A percentile compares a stretch with the other conserved stretches of the same genome.
These are phyloP conservation scores for Propithecus coquereli DNA, from an alignment of 2,113 vertebrate genomes.

Conservation along the genomic window DNA sequence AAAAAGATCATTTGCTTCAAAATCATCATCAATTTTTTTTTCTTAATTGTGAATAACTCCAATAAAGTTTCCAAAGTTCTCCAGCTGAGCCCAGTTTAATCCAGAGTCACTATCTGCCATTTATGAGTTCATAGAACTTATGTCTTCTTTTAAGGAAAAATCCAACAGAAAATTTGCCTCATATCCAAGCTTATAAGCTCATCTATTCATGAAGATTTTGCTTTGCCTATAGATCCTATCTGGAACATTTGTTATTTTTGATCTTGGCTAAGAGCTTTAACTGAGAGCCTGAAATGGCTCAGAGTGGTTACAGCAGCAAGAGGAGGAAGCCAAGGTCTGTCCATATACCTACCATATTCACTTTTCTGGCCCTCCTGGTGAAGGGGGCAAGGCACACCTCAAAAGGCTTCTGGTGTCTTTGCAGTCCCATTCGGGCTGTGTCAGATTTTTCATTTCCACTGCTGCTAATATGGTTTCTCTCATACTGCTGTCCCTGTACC, in stretches of 20 bases:
- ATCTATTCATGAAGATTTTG: slow-evolving; percentile 90
- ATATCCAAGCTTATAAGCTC: slow-evolving; percentile 87
- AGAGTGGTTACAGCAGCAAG: background rate
- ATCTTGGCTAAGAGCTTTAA: background rate
- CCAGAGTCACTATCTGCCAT: slow-evolving; percentile 84
- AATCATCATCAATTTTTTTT: slow-evolving; percentile 91
- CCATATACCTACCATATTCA: background rate
- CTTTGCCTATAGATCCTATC: slow-evolving; percentile 88
- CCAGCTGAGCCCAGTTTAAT: slow-evolving; percentile 84
- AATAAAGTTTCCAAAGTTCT: slow-evolving; percentile 87
- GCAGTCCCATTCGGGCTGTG: background rate
- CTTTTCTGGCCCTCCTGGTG: background rate
- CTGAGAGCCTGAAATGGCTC: background rate
- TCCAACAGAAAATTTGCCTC: slow-evolving; percentile 88
- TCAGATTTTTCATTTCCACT: background rate
- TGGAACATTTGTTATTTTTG: slow-evolving; percentile 82
- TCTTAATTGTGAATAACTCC: slow-evolving; percentile 86
- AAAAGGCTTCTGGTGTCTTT: background rate
- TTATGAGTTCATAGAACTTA: slow-evolving; percentile 91
- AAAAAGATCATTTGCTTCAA: slow-evolving; percentile 93
- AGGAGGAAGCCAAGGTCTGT: background rate
- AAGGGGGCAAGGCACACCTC: background rate
- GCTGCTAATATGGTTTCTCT: background rate
- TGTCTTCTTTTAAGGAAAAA: slow-evolving; percentile 86
- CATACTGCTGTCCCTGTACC: background rate